Conservation (phyloP, 2,113 vertebrate species). For the Solea senegalensis region DNA sequence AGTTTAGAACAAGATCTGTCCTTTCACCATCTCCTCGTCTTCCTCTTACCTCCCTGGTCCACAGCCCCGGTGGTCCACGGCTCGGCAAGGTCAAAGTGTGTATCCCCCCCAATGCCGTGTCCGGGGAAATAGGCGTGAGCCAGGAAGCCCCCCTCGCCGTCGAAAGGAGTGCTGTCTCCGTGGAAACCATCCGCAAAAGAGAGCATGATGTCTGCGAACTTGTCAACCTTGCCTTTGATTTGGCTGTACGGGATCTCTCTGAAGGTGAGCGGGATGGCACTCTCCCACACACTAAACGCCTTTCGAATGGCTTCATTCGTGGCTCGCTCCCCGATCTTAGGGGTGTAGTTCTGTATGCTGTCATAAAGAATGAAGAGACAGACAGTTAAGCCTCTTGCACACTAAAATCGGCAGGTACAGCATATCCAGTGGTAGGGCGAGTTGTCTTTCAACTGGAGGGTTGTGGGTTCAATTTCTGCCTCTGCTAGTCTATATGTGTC, state of each 20-base stretch:
- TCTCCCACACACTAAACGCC: slow-evolving; percentile 89
- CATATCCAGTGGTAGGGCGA: too few relatives aligned
- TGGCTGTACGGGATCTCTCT: slow-evolving; percentile 87
- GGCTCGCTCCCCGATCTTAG: slow-evolving; percentile 84
- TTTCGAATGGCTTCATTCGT: slow-evolving; percentile 87
- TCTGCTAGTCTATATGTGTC: too few relatives aligned
- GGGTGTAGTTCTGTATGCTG: slow-evolving; percentile 86
- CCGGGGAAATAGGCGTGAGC: slow-evolving; percentile 94
- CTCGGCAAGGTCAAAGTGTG: slow-evolving; percentile 91
- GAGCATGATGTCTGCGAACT: slow-evolving; percentile 93
- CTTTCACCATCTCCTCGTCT: neutral
- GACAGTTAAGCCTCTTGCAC: neutral
- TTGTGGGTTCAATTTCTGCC: too few relatives aligned
- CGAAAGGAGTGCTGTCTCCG: slow-evolving; percentile 92
- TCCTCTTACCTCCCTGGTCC: slow-evolving; percentile 86
- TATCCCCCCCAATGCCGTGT: slow-evolving; percentile 90
- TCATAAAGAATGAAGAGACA: neutral
- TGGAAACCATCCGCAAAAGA: slow-evolving; percentile 92
- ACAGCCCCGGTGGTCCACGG: slow-evolving; percentile 88
- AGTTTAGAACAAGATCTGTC: neutral
- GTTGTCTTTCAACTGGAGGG: too few relatives aligned
- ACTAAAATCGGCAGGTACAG: too few relatives aligned
- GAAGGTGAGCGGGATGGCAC: slow-evolving; percentile 85
- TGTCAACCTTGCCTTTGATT: slow-evolving; percentile 83
- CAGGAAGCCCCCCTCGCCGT: slow-evolving; percentile 90